These are phyloP conservation scores for Yponomeuta cagnagella DNA, from an alignment of 2,888 invertebrate species.

Conservation along the genomic window DNA sequence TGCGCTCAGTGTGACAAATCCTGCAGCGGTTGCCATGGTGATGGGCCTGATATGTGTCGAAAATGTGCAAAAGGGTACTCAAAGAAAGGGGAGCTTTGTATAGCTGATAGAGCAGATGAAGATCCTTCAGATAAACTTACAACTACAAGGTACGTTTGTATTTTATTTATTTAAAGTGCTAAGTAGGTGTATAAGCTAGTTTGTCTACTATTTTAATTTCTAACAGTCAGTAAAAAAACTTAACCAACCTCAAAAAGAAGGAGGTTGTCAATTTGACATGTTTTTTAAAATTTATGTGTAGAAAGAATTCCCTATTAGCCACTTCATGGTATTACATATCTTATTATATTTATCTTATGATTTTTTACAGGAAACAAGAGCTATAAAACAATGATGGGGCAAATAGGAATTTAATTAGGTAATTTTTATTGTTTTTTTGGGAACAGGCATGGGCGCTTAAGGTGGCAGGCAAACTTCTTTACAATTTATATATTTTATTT, in stretches of 20 bases:
- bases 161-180: constrained; percentile 10
- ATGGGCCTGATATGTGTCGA: constrained; percentile 93
- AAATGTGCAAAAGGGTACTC: constrained; percentile 85
- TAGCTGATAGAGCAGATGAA: constrained; percentile 76
- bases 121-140: constrained; percentile 45
- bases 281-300: too few relatives aligned
- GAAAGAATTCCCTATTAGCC: too few relatives aligned
- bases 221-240: too few relatives aligned
- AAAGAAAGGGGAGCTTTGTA: constrained; percentile 84
- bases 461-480: neutral
- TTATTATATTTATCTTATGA: neutral
- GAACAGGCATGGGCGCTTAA: neutral
- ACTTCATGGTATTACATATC: too few relatives aligned
- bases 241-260: too few relatives aligned
- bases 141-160: constrained; percentile 44
- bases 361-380: constrained; percentile 63
- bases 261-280: neutral
- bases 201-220: neutral
- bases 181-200: too few relatives aligned
- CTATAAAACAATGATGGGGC: constrained; percentile 36
- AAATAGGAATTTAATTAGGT: constrained; percentile 34
- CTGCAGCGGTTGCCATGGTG: constrained; percentile 89
- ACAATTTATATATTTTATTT: neutral
- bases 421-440: constrained; percentile 32
- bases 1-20: constrained; percentile 91